Percentiles rank a stretch among this genome's conserved stretches.
Conservation (phyloP, 2,888 invertebrate species). For the Holacanthella duospinosa region DNA sequence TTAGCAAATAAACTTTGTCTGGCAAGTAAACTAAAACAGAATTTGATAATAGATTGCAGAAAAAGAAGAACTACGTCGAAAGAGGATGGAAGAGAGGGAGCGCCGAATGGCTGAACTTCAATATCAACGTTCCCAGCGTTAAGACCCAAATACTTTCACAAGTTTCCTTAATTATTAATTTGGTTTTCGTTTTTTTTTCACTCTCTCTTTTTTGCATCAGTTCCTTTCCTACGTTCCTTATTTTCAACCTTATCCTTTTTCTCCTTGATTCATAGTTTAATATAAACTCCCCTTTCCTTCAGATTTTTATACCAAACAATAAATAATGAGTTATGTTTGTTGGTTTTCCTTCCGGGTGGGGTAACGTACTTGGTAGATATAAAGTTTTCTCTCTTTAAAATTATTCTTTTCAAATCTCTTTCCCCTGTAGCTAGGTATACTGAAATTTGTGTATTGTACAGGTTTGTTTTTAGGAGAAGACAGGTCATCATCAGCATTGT, state of each 20-base stretch:
- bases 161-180: background rate
- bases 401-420: background rate
- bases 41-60: conserved; percentile 59
- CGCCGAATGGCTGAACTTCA: conserved; percentile 60
- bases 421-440: background rate
- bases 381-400: too few species aligned
- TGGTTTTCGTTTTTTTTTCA: conserved; percentile 9
- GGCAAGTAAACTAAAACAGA: too few species aligned
- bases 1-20: too few species aligned
- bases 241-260: background rate
- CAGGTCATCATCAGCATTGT: conserved; percentile 1
- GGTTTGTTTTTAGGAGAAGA: conserved; percentile 7
- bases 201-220: conserved; percentile 9
- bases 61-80: conserved; percentile 75
- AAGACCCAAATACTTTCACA: conserved; percentile 12
- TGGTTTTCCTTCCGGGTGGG: background rate
- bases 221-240: conserved; percentile 11
- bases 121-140: conserved; percentile 23
- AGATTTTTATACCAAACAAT: too few species aligned
- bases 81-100: conserved; percentile 78
- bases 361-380: too few species aligned
- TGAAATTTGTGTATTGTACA: background rate
- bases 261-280: too few species aligned
- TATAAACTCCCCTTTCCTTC: too few species aligned
- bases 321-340: too few species aligned